Conservation (phyloP, 2,888 invertebrate species). For the Nemotelus nigrinus region DNA sequence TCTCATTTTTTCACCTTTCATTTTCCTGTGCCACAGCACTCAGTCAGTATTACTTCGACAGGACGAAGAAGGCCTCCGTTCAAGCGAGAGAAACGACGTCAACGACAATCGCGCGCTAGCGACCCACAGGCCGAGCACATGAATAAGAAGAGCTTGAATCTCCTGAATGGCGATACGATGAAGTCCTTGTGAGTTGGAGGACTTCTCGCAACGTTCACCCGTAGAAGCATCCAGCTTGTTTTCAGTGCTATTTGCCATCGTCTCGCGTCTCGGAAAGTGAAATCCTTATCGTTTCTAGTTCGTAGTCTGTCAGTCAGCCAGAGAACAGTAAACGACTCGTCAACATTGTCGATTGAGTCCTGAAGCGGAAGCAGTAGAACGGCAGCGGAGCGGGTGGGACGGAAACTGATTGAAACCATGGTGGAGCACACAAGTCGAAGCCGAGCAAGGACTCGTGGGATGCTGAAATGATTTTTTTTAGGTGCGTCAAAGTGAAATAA, state of each 20-base stretch:
- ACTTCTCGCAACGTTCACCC: too few relatives aligned
- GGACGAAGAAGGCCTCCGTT: conserved; percentile 9
- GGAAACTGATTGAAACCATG: not conserved
- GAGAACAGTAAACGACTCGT: conserved; percentile 35
- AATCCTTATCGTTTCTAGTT: conserved; percentile 6
- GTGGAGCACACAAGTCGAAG: not conserved
- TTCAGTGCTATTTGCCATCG: not conserved
- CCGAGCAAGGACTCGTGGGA: conserved; percentile 5
- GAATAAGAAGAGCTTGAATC: not conserved
- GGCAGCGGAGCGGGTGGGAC: not conserved
- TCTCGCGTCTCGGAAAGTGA: conserved; percentile 5
- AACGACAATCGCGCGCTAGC: not conserved
- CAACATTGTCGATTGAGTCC: conserved; percentile 24
- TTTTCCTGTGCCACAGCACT: not conserved
- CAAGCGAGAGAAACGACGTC: conserved; percentile 1
- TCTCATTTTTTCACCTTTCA: not conserved
- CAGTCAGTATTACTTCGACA: conserved; percentile 13
- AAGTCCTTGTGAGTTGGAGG: conserved; percentile 21
- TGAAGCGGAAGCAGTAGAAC: not conserved
- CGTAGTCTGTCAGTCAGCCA: not conserved
- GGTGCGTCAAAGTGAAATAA: conserved; percentile 35
- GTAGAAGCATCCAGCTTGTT: too few relatives aligned
- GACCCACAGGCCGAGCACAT: not conserved
- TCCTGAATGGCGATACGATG: not conserved
- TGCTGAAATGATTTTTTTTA: conserved; percentile 3